phyloP scores from a whole-genome alignment of 2,888 invertebrate genomes.

The Eristalis intricaria region DNA sequence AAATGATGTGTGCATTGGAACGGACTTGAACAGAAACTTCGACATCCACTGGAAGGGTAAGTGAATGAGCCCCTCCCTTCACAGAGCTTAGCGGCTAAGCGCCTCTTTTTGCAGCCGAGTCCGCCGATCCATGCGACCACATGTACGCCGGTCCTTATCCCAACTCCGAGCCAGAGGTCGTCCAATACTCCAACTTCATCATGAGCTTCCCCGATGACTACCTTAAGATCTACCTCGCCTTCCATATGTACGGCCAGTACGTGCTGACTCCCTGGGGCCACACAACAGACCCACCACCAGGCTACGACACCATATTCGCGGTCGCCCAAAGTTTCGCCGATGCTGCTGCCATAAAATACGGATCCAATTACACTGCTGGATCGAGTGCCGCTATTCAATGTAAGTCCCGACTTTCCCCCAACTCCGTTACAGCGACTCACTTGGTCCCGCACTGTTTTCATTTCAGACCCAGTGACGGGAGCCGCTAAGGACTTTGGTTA shows the following conservation, averaged over 20 bases:
- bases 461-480: slow-evolving; percentile 74
- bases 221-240: slow-evolving; percentile 82
- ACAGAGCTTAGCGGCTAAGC: neutral
- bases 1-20: slow-evolving; percentile 77
- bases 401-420: slow-evolving; percentile 74
- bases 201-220: slow-evolving; percentile 79
- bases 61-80: neutral
- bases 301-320: slow-evolving; percentile 80
- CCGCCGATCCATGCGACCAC: slow-evolving; percentile 78
- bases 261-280: slow-evolving; percentile 84
- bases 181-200: slow-evolving; percentile 81
- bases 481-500: slow-evolving; percentile 81
- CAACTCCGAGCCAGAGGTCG: slow-evolving; percentile 83
- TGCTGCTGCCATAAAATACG: slow-evolving; percentile 81
- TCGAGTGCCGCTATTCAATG: slow-evolving; percentile 83
- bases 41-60: slow-evolving; percentile 76
- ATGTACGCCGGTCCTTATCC: slow-evolving; percentile 82
- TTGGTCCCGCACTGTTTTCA: slow-evolving; percentile 77
- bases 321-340: slow-evolving; percentile 83
- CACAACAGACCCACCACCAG: slow-evolving; percentile 79
- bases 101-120: slow-evolving; percentile 79
- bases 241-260: slow-evolving; percentile 85
- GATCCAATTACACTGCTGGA: slow-evolving; percentile 82
- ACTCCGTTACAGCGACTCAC: slow-evolving; percentile 25
- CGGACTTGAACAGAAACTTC: slow-evolving; percentile 78